Evolutionary conservation across 2,888 invertebrate species (phyloP).

Genomic region (Balanococcus diminutus): DNA sequence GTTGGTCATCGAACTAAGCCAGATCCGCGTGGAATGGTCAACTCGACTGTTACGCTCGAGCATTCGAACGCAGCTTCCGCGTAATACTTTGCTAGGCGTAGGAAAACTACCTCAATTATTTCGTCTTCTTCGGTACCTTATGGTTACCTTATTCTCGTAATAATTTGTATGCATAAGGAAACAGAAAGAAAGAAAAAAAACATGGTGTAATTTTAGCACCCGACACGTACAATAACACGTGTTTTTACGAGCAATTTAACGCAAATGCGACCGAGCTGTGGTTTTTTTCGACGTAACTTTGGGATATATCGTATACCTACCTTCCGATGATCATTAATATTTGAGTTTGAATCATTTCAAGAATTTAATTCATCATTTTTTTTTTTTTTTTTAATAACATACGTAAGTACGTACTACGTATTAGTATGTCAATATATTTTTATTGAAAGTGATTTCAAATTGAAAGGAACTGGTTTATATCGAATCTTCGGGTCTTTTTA

Average conservation of each 20-base stretch:
- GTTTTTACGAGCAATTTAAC: neutral
- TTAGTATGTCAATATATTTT: neutral
- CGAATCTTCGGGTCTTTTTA: neutral
- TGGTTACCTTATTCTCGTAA: neutral
- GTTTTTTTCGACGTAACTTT: neutral
- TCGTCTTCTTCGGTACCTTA: neutral
- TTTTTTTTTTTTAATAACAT: neutral
- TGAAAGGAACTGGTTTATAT: neutral
- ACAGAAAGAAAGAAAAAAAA: too few species aligned
- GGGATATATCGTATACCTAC: too few species aligned
- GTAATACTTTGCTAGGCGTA: neutral
- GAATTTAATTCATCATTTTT: neutral
- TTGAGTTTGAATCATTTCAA: neutral
- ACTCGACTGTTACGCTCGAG: neutral
- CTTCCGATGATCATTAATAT: neutral
- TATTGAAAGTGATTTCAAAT: neutral
- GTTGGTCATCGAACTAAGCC: neutral
- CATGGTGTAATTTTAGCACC: neutral
- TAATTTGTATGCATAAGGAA: neutral
- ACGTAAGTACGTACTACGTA: too few species aligned
- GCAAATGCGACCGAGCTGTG: neutral
- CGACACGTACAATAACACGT: neutral
- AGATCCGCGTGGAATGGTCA: slow-evolving; percentile 7
- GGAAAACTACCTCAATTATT: neutral
- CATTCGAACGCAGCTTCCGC: neutral